Percentiles rank a stretch among this genome's conserved stretches.
Conservation (phyloP, 35 echinoderm and acorn worm genomes). For the Heliocidaris erythrogramma region DNA sequence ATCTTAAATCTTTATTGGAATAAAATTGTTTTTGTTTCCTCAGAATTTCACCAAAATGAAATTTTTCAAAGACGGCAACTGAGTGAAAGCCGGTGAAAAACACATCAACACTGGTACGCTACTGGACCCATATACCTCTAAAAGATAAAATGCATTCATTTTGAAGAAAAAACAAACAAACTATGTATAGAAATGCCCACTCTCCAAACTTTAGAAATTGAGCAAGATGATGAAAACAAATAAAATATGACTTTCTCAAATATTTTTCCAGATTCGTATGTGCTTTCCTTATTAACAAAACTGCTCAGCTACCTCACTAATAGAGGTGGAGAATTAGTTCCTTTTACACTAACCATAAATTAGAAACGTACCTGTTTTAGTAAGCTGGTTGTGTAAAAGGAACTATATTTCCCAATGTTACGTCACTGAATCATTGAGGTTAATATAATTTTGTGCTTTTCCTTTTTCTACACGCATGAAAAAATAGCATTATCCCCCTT, state of each 20-base stretch:
- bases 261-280: too few relatives aligned
- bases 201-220: not conserved
- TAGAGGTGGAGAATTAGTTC: too few relatives aligned
- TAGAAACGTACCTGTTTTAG: too few relatives aligned
- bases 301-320: too few relatives aligned
- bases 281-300: too few relatives aligned
- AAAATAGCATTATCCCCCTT: not conserved
- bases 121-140: not conserved
- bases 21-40: too few relatives aligned
- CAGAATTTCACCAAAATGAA: not conserved
- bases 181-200: not conserved
- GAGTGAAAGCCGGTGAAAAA: not conserved
- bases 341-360: too few relatives aligned
- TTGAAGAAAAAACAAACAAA: not conserved
- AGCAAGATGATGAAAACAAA: not conserved
- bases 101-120: not conserved
- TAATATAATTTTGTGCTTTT: too few relatives aligned
- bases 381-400: too few relatives aligned
- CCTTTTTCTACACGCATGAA: not conserved
- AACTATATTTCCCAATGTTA: too few relatives aligned
- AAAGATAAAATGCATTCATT: not conserved
- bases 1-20: too few relatives aligned
- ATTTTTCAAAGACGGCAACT: not conserved
- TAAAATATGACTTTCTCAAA: too few relatives aligned
- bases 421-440: not conserved